A percentile compares a stretch with the other conserved stretches of the same genome.
These are phyloP conservation scores for Ramphastos sulfuratus DNA, from an alignment of 2,113 vertebrate species.

Conservation along the genomic window DNA sequence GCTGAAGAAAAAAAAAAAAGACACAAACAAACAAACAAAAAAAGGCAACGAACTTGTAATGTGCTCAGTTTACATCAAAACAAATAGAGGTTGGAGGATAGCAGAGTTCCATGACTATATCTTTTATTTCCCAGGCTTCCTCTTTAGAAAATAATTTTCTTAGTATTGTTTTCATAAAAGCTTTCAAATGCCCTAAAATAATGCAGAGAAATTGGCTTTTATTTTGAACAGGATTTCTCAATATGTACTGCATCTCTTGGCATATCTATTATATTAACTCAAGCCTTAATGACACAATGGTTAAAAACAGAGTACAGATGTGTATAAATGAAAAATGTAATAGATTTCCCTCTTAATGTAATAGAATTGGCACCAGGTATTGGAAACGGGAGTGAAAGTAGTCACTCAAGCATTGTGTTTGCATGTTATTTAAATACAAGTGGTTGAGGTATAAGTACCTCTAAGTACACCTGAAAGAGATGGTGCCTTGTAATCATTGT, in stretches of 20 bases:
- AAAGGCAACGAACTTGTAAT: background rate
- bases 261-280: conserved; percentile 80
- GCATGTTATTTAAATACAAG: conserved; percentile 84
- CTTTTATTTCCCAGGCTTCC: conserved; percentile 61
- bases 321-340: conserved; percentile 85
- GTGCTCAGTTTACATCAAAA: conserved; percentile 55
- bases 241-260: conserved; percentile 69
- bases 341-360: conserved; percentile 84
- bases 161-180: conserved; percentile 77
- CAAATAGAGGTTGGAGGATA: conserved; percentile 45
- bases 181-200: conserved; percentile 77
- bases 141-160: conserved; percentile 78
- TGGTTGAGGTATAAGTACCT: conserved; percentile 81
- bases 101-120: conserved; percentile 44
- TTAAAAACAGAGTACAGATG: conserved; percentile 80
- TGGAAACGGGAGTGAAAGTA: conserved; percentile 75
- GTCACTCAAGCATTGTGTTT: conserved; percentile 85
- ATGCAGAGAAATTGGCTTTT: conserved; percentile 77
- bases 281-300: conserved; percentile 80
- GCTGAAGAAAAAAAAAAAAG: background rate
- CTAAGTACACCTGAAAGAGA: conserved; percentile 86
- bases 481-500: conserved; percentile 85
- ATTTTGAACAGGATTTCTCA: conserved; percentile 74
- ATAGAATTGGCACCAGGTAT: conserved; percentile 80
- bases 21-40: background rate